Base-by-base conservation (phyloP, 2,797 vertebrate species). In the Scolopax bukidnonensis region DNA sequence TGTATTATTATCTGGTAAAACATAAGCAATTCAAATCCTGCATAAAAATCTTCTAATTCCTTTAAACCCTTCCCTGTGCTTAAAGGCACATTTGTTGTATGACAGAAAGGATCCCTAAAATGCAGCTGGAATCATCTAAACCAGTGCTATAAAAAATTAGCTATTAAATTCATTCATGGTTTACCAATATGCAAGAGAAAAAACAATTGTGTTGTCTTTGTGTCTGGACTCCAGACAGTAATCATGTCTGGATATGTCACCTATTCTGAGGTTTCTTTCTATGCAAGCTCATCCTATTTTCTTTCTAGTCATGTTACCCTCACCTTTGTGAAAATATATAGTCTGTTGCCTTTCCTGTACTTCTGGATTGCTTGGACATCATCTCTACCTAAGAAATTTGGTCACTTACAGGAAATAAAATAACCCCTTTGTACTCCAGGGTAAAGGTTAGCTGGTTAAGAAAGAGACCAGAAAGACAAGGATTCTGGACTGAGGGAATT, bases 11-110 rank as follows among this genome's bases (percentile, higher is more conserved):
- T 73, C 40, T 85, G 25, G 20, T 61, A 75, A 84, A 84, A 87
- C 10, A 38, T 48, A 82, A 91, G 28, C 24, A 50, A 79, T 79
- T 94, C 28, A 88, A 89, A 91, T 65, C 30, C 25, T 81, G 65
- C 36, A 68, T 41, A 12, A 86, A 87, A 85, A 50, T 57, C 28
- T 56, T 93, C 10, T 40, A 45, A 10, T 85, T 41, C 30, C 30
- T 89, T 83, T 87, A 80, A 87, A 41, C 12, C 5, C 7, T 67
- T 77, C 23, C 23, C 3, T 41, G 9, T 64, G 10, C 30, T 68
- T 85, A 64, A 32, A 80, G 27, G 19, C 14, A 51, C 24, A 76
- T 71, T 63, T 82, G 21, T 1, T 69, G 7, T 43, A n/a, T 16
- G 43, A 40, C 10, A 23, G 67, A 92, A 84, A 63, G 7, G 8